phyloP scores from a whole-genome alignment of 2,888 invertebrate genomes.

The Deilephila porcellus region DNA sequence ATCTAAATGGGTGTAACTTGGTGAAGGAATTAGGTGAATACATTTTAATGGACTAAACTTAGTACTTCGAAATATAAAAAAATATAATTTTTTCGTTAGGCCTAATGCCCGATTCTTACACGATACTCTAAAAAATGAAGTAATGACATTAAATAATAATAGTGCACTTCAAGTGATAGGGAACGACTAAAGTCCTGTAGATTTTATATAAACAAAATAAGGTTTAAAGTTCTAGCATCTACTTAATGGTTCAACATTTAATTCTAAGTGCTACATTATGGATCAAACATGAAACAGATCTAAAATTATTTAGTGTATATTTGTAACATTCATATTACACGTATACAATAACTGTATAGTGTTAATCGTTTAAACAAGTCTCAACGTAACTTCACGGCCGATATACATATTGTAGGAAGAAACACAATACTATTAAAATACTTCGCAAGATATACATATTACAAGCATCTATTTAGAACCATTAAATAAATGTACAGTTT shows the following conservation, averaged over 20 bases:
- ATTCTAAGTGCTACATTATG: background rate
- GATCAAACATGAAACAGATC: constrained; percentile 10
- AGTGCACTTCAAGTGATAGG: background rate
- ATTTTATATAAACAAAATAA: background rate
- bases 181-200: background rate
- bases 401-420: background rate
- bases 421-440: constrained; percentile 18
- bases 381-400: background rate
- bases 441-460: background rate
- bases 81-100: background rate
- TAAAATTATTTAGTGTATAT: background rate
- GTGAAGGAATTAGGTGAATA: background rate
- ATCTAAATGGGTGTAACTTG: constrained; percentile 2
- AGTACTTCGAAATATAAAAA: constrained; percentile 6
- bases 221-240: background rate
- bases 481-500: constrained; percentile 8
- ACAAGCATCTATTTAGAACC: constrained; percentile 17
- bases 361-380: background rate
- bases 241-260: background rate
- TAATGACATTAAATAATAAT: background rate
- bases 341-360: background rate
- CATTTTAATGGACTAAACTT: constrained; percentile 12
- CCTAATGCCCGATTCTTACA: background rate
- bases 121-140: background rate
- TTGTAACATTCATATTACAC: background rate